Evolutionary conservation across 1,140 invertebrate genomes (phyloP).

Genomic region (Pectinophora gossypiella): DNA sequence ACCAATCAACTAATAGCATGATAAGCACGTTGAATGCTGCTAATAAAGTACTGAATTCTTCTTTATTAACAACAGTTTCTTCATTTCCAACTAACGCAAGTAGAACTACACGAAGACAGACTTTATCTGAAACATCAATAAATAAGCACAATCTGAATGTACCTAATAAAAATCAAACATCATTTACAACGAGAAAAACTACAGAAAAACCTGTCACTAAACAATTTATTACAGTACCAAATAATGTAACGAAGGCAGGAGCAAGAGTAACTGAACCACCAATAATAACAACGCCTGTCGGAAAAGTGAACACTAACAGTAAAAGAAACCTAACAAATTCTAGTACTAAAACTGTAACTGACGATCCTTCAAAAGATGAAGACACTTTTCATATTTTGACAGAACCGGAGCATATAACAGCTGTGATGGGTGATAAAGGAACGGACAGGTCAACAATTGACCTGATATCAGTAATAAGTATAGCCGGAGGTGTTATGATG

Average conservation of each 20-base stretch:
- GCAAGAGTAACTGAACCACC: conserved; percentile 8
- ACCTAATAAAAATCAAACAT: neutral
- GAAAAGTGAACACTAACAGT: conserved; percentile 30
- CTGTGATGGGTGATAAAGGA: conserved; percentile 64
- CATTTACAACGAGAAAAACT: conserved; percentile 1
- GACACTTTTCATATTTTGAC: conserved; percentile 73
- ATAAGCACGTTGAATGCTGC: conserved; percentile 31
- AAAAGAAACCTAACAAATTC: conserved; percentile 31
- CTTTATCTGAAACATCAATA: conserved; percentile 2
- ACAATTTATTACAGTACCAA: conserved; percentile 7
- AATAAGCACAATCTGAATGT: neutral
- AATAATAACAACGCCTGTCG: conserved; percentile 15
- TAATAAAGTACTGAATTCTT: conserved; percentile 37
- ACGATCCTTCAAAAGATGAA: conserved; percentile 46
- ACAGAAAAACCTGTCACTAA: neutral
- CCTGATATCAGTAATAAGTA: conserved; percentile 67
- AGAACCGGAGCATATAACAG: conserved; percentile 74
- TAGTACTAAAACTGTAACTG: conserved; percentile 35
- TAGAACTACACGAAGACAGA: conserved; percentile 10
- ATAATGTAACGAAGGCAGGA: conserved; percentile 8
- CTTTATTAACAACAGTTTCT: conserved; percentile 42
- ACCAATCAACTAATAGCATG: conserved; percentile 62
- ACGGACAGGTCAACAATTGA: conserved; percentile 56
- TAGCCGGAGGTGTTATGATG: conserved; percentile 69
- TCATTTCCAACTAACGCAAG: conserved; percentile 39